These are phyloP conservation scores for Hesperophylax magnus DNA, from an alignment of 1,140 invertebrate species.

Conservation along the genomic window DNA sequence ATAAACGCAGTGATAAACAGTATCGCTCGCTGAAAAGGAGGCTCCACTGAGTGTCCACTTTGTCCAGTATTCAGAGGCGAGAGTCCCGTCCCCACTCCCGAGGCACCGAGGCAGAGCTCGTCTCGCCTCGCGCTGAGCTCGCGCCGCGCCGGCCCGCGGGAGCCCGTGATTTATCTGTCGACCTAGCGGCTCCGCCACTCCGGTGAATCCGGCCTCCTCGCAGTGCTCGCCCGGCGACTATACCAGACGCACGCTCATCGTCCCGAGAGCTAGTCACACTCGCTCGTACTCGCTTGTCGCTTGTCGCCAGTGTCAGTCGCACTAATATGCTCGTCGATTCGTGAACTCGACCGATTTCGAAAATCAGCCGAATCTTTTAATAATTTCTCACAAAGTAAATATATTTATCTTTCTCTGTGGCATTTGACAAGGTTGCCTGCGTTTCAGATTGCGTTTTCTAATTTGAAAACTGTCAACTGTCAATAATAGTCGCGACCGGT, in stretches of 20 bases:
- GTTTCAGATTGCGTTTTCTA: too few relatives aligned
- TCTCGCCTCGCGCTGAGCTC: background rate
- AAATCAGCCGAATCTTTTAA: background rate
- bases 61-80: too few relatives aligned
- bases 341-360: constrained; percentile 9
- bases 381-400: background rate
- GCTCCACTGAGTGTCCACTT: background rate
- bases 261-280: background rate
- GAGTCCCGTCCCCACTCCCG: too few relatives aligned
- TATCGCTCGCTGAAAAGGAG: background rate
- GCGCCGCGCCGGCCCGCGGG: background rate
- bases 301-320: too few relatives aligned
- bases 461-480: background rate
- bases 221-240: constrained; percentile 9
- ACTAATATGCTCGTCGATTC: background rate
- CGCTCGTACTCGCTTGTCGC: background rate
- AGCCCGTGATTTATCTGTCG: background rate
- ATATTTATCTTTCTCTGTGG: too few relatives aligned
- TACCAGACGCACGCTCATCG: background rate
- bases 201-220: background rate
- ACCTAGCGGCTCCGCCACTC: too few relatives aligned
- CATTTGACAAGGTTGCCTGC: too few relatives aligned
- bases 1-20: background rate
- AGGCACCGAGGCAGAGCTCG: too few relatives aligned
- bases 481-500: background rate